A percentile compares a stretch with the other conserved stretches of the same genome.
Evolutionary conservation across 2,113 vertebrate species (phyloP).

Genomic region (Brachyhypopomus gauderio): DNA sequence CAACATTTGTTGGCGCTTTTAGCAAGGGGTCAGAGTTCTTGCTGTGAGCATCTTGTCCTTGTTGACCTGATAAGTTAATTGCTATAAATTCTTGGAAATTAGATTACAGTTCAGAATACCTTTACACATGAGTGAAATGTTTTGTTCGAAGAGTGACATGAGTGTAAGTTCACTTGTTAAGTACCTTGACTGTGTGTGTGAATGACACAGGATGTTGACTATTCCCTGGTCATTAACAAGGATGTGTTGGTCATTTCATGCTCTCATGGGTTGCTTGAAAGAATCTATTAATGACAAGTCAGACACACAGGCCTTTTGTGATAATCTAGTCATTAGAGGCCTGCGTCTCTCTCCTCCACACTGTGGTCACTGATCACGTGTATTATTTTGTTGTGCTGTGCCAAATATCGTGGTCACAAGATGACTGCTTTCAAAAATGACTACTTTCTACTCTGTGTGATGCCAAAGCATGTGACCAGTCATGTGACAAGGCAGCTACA

Average conservation of each 20-base stretch:
- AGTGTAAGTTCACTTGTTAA: background rate
- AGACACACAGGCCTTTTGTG: slow-evolving; percentile 26
- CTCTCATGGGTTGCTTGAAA: slow-evolving; percentile 29
- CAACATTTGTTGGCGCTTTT: background rate
- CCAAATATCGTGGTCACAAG: background rate
- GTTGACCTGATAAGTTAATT: too few species aligned
- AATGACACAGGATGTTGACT: slow-evolving; percentile 39
- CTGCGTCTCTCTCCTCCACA: background rate
- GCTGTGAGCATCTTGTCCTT: background rate
- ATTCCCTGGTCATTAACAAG: slow-evolving; percentile 23
- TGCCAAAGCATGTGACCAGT: background rate
- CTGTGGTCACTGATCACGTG: slow-evolving; percentile 13
- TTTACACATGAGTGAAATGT: background rate
- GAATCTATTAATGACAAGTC: slow-evolving; percentile 33
- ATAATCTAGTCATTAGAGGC: background rate
- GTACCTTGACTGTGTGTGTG: background rate
- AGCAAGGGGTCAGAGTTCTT: background rate
- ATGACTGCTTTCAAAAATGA: too few species aligned
- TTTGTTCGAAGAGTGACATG: background rate
- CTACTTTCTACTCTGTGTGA: background rate
- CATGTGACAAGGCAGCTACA: background rate
- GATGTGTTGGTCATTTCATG: slow-evolving; percentile 40
- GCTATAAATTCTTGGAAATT: too few species aligned
- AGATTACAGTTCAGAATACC: too few species aligned
- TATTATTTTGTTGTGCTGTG: background rate